These are phyloP conservation scores for Dynastes tityus DNA, from an alignment of 2,888 invertebrate species.

Conservation along the genomic window DNA sequence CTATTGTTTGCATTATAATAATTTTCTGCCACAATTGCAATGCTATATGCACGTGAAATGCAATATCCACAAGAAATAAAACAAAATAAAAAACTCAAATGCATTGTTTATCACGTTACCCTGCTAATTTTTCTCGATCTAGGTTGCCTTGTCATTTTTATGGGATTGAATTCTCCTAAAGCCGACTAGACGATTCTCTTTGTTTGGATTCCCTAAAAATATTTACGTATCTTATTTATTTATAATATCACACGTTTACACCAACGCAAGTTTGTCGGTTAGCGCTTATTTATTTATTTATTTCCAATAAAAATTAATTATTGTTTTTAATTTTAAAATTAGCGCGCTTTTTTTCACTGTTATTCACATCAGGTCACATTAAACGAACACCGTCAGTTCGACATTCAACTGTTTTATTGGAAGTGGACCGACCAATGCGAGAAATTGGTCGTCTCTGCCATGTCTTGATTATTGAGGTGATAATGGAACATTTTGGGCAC, in stretches of 20 bases:
- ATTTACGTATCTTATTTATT: constrained; percentile 1
- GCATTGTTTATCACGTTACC: constrained; percentile 16
- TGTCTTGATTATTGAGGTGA: neutral
- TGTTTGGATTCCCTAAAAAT: constrained; percentile 8
- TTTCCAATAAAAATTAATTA: no score
- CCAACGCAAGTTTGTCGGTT: no score
- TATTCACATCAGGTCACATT: neutral
- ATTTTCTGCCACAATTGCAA: no score
- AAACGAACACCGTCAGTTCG: neutral
- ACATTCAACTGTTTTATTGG: neutral
- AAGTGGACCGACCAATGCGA: neutral
- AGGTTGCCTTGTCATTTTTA: constrained; percentile 30
- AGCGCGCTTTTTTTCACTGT: neutral
- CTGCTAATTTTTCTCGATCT: constrained; percentile 39
- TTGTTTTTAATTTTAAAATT: constrained; percentile 5
- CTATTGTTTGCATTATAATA: no score
- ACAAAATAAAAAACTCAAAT: neutral
- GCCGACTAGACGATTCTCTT: neutral
- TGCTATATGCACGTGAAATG: neutral
- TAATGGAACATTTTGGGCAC: neutral
- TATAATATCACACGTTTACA: neutral
- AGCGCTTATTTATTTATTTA: no score
- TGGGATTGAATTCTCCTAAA: neutral
- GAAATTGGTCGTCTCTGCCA: neutral
- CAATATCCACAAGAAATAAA: neutral